A percentile compares a stretch with the other conserved stretches of the same genome.
These are phyloP conservation scores for Pentamera pediparva DNA, from an alignment of 53 echinoderm and acorn worm species.

Conservation along the genomic window DNA sequence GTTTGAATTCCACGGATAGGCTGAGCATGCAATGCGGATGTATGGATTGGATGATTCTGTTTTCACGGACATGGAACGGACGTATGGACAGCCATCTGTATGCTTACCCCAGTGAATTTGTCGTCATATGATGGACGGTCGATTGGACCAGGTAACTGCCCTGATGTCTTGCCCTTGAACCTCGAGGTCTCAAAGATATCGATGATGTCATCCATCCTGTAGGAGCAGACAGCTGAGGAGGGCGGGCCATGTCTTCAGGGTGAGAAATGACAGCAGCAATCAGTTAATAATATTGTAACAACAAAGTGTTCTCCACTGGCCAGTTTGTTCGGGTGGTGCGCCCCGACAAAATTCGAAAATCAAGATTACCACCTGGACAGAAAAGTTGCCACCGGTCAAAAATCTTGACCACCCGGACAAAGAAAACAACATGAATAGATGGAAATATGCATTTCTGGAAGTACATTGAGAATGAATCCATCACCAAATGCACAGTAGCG, in stretches of 20 bases:
- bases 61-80: background rate
- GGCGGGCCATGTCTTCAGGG: slow-evolving; percentile 21
- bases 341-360: too few relatives aligned
- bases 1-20: background rate
- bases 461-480: too few relatives aligned
- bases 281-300: too few relatives aligned
- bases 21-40: background rate
- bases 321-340: too few relatives aligned
- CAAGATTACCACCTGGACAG: too few relatives aligned
- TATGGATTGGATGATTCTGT: background rate
- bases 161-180: slow-evolving; percentile 22
- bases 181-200: slow-evolving; percentile 14
- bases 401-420: too few relatives aligned
- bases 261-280: background rate
- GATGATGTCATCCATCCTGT: slow-evolving; percentile 36
- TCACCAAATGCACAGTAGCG: too few relatives aligned
- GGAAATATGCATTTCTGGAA: too few relatives aligned
- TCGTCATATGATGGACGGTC: background rate
- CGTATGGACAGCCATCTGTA: background rate
- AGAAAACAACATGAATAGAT: too few relatives aligned
- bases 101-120: background rate
- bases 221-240: slow-evolving; percentile 51
- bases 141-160: slow-evolving; percentile 2
- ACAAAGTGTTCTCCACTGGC: too few relatives aligned
- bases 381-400: too few relatives aligned